These are phyloP conservation scores for Eumacrocentrus americanus DNA, from an alignment of 2,888 invertebrate genomes.

Conservation along the genomic window DNA sequence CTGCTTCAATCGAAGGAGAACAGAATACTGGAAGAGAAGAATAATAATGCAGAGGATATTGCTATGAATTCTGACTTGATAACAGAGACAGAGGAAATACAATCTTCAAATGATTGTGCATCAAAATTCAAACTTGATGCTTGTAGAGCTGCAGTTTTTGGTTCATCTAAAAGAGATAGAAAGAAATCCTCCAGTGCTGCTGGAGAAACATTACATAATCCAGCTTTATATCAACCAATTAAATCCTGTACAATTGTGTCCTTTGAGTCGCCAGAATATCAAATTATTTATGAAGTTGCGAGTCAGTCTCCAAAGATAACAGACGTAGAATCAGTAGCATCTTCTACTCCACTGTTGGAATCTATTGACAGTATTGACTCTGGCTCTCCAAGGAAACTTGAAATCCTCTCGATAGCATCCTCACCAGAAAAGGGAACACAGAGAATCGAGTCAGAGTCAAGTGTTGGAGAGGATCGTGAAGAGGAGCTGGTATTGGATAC, in stretches of 20 bases:
- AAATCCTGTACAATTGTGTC: neutral
- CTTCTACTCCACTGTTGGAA: neutral
- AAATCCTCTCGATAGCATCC: constrained; percentile 10
- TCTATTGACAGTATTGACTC: constrained; percentile 1
- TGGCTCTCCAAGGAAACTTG: constrained; percentile 8
- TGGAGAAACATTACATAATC: neutral
- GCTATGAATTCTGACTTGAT: neutral
- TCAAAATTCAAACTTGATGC: neutral
- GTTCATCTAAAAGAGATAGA: neutral
- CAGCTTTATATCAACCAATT: neutral
- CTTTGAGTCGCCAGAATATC: neutral
- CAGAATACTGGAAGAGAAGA: neutral
- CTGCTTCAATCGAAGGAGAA: neutral
- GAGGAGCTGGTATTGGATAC: constrained; percentile 24
- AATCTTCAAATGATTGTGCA: neutral
- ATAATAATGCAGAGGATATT: neutral
- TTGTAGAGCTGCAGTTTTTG: neutral
- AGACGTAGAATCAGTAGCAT: neutral
- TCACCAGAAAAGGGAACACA: constrained; percentile 1
- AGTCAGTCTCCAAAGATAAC: neutral
- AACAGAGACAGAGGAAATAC: too few relatives aligned
- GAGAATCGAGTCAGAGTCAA: constrained; percentile 7
- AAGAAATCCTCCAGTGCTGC: neutral
- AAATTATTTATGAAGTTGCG: neutral
- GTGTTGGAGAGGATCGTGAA: neutral